Evolutionary conservation across 2,888 invertebrate genomes (phyloP), one percentile per base, ranked within the genome.

Genomic region (Lucinisca nassula): DNA sequence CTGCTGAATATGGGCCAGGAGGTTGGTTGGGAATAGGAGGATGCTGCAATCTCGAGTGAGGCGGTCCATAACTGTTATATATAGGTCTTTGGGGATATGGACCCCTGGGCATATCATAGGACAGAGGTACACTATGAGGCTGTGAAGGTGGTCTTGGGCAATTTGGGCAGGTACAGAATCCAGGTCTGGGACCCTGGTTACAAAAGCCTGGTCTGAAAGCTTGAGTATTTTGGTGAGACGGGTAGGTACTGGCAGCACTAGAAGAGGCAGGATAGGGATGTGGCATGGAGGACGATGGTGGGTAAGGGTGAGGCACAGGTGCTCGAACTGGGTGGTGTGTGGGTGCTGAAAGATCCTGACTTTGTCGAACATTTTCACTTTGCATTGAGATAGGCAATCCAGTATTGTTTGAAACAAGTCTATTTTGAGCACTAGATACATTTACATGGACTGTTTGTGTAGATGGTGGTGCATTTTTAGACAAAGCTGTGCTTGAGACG

Each of bases 101-200:
- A 67, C 45, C 76, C n/a, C 86, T 76, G 12, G 55, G 40, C 14
- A 27, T 35, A 14, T 82, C 82, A 38, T 75, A 79, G 14, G 79
- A 81, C 75, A 79, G 84, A 24, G 82, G 79, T 78, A 76, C 37
- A 38, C 55, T 38, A 38, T 79, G 77, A 6, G 55, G 58, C 27
- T 73, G 77, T 21, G 55, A 74, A 21, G 84, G 83, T 40, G 86
- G 84, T 74, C 83, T 88, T 1, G 80, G 83, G 82, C 86, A 87
- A 51, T 76, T 82, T 30, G 89, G 86, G 55, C 88, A 87, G 79
- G 67, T 83, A 79, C 88, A 87, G 35, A 78, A 83, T 0, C 80
- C 61, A 30, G 88, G 79, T 24, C 83, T 78, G 3, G 84, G 76
- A 30, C 87, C 84, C 21, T 58, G 49, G 17, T 35, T 58, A 55